These are phyloP conservation scores for Hipposideros larvatus DNA, from an alignment of 2,797 vertebrate species.

Conservation along the genomic window DNA sequence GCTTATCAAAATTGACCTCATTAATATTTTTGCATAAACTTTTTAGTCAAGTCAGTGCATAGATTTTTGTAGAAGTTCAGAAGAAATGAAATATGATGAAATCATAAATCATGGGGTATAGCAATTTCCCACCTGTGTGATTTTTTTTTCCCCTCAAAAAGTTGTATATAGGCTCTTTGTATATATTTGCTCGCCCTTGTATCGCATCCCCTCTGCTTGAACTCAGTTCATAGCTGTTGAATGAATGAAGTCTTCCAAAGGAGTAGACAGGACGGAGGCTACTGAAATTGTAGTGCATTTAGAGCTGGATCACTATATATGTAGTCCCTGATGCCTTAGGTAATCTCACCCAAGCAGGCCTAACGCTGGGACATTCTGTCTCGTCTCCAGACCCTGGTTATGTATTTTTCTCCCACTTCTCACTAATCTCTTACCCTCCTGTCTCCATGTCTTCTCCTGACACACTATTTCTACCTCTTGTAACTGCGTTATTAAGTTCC, in stretches of 20 bases:
- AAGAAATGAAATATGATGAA: constrained; percentile 38
- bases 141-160: background rate
- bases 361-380: constrained; percentile 2
- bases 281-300: background rate
- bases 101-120: constrained; percentile 18
- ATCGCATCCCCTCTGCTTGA: constrained; percentile 22
- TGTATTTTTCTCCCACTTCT: background rate
- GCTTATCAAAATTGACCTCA: constrained; percentile 37
- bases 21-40: constrained; percentile 38
- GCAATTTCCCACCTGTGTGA: background rate
- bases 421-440: background rate
- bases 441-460: background rate
- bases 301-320: background rate
- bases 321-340: background rate
- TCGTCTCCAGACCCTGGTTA: background rate
- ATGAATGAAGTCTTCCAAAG: constrained; percentile 45
- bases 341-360: background rate
- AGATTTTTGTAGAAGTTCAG: constrained; percentile 46
- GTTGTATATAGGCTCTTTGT: background rate
- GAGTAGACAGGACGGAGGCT: background rate
- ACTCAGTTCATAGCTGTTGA: constrained; percentile 14
- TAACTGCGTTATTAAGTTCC: background rate
- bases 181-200: background rate
- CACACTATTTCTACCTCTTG: background rate
- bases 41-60: constrained; percentile 27